These are phyloP conservation scores for Idaea dimidiata DNA, from an alignment of 2,888 invertebrate species.

Conservation along the genomic window DNA sequence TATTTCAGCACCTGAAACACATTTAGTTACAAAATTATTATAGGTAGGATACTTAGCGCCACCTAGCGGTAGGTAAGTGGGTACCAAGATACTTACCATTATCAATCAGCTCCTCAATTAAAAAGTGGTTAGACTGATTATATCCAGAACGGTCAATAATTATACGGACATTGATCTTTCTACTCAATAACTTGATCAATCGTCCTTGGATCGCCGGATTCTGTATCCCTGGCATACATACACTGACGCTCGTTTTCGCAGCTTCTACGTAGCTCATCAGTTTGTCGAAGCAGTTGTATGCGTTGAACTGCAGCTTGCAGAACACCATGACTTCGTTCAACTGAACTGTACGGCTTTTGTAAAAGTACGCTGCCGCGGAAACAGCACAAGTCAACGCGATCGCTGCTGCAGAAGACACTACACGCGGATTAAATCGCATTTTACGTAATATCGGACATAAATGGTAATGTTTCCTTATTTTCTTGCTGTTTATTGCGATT, in stretches of 20 bases:
- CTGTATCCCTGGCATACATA: slow-evolving; percentile 75
- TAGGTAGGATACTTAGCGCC: neutral
- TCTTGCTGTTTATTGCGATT: neutral
- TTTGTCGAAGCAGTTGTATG: slow-evolving; percentile 70
- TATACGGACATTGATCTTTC: slow-evolving; percentile 62
- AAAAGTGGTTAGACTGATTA: slow-evolving; percentile 62
- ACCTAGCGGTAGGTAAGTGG: neutral
- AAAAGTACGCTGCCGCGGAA: slow-evolving; percentile 68
- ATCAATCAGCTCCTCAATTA: slow-evolving; percentile 64
- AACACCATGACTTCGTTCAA: slow-evolving; percentile 77
- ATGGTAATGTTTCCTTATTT: slow-evolving; percentile 26
- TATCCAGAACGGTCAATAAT: slow-evolving; percentile 66
- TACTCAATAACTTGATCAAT: slow-evolving; percentile 57
- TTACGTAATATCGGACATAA: slow-evolving; percentile 66
- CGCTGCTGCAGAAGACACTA: slow-evolving; percentile 65
- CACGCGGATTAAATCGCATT: slow-evolving; percentile 64
- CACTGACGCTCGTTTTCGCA: slow-evolving; percentile 59
- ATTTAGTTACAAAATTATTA: neutral
- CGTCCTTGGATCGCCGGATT: slow-evolving; percentile 72
- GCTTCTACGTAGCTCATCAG: slow-evolving; percentile 66
- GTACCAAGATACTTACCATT: slow-evolving; percentile 51
- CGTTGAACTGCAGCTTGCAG: slow-evolving; percentile 72
- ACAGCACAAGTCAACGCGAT: slow-evolving; percentile 67
- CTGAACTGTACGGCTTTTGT: slow-evolving; percentile 58
- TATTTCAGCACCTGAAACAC: slow-evolving; percentile 80